Conservation (phyloP, 2,797 vertebrate genomes). For the Chloroceryle amazona region DNA sequence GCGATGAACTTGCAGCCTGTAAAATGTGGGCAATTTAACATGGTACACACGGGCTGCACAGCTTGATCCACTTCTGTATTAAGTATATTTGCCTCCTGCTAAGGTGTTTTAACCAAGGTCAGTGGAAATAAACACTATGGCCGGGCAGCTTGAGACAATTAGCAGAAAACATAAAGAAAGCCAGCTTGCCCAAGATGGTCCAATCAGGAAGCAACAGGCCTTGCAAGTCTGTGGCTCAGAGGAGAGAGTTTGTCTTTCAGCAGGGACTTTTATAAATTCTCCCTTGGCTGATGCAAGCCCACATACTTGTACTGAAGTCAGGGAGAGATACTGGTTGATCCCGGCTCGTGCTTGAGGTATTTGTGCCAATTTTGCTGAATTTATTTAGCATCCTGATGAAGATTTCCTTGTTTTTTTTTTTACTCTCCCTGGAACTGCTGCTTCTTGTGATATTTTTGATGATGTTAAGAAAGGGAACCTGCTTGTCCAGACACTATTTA, state of each 20-base stretch:
- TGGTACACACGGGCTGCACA: fast-evolving
- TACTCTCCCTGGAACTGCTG: neutral
- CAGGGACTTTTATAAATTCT: neutral
- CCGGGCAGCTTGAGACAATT: slow-evolving; percentile 38
- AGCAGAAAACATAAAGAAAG: neutral
- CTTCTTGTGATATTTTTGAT: neutral
- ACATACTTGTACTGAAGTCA: neutral
- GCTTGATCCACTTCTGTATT: neutral
- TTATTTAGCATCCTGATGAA: neutral
- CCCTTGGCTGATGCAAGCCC: neutral
- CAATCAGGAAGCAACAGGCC: neutral
- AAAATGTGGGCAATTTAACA: neutral
- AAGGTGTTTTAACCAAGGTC: slow-evolving; percentile 11
- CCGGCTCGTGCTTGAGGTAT: neutral
- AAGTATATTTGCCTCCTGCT: neutral
- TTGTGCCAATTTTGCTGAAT: neutral
- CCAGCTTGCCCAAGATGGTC: neutral
- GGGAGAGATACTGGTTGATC: neutral
- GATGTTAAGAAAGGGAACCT: neutral
- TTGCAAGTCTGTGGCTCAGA: neutral
- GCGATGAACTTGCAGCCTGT: neutral
- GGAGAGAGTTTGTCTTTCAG: fast-evolving
- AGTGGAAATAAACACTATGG: slow-evolving; percentile 19
- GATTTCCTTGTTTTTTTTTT: neutral
- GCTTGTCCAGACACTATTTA: neutral